Evolutionary conservation across 2,797 vertebrate species (phyloP), one percentile per base, ranked within the genome.

Genomic region (Gallinago stenura): DNA sequence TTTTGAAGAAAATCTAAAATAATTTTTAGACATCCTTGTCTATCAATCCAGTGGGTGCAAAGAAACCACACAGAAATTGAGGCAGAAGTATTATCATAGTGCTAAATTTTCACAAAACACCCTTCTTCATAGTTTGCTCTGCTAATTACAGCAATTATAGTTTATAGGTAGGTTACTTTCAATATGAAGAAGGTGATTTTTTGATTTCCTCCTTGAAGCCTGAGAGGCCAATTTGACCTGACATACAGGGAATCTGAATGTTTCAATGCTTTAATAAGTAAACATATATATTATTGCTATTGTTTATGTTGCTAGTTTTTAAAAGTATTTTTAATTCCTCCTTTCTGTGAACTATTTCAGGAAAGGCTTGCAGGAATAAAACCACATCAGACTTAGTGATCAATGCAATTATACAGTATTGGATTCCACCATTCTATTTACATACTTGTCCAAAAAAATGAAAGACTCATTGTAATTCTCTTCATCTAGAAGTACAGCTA

Each of bases 381-480:
- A 54, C 39, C 46, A 72, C 80, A 75, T 89, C 65, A 84, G 89
- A 57, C 43, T 83, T 53, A 66, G 46, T 19, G 56, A 91, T 94
- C 69, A 48, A 91, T 85, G 45, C 56, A 83, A 91, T 96, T 91
- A 86, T 91, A 62, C 35, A 76, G 14, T 93, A 88, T 90, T 94
- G 85, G 72, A 88, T 95, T 94, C 18, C 18, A 60, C 37, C 25
- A 26, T 69, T 93, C 35, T 65, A 76, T 95, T 91, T 94, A 88
- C 77, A 95, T 90, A 72, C 21, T 50, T 21, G 10, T 58, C 87
- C 76, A 70, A 73, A 88, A 91, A 93, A 96, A 57, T 51, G 16
- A 79, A 86, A 83, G 45, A 41, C 50, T 65, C 61, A 18, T 77
- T 92, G n/a, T 70, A 87, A 95, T 84, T 84, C 66, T 20, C 72